Percentiles rank a stretch among this genome's conserved stretches.
These are phyloP conservation scores for Tokudaia tokunoshimensis DNA, from an alignment of 2,797 vertebrate genomes.

Conservation along the genomic window DNA sequence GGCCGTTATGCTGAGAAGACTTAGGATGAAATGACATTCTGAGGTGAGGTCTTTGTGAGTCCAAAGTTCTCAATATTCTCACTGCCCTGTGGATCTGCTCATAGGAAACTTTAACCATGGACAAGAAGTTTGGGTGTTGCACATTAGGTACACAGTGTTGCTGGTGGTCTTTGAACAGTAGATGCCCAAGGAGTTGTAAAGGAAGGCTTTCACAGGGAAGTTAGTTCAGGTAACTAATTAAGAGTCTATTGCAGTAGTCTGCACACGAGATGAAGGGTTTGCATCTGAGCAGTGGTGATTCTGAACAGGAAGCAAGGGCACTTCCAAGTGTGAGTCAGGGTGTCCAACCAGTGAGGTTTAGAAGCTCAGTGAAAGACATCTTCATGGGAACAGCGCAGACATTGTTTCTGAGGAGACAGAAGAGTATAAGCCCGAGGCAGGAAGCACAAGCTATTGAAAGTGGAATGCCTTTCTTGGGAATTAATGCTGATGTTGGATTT, in stretches of 20 bases:
- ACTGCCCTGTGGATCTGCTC: neutral
- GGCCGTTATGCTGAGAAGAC: constrained; percentile 8
- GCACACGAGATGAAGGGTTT: neutral
- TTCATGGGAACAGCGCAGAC: constrained; percentile 60
- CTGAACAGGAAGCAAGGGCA: constrained; percentile 37
- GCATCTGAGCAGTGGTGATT: neutral
- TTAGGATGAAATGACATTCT: neutral
- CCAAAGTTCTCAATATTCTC: neutral
- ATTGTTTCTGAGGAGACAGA: constrained; percentile 59
- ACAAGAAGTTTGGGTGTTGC: neutral
- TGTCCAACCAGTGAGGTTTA: neutral
- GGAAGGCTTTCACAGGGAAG: neutral
- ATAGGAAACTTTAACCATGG: neutral
- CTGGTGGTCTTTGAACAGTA: neutral
- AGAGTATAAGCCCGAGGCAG: constrained; percentile 49
- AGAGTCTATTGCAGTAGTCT: neutral
- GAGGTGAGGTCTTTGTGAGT: neutral
- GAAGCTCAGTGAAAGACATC: neutral
- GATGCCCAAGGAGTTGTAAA: neutral
- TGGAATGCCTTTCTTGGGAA: constrained; percentile 60
- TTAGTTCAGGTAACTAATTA: neutral
- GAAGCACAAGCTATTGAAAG: constrained; percentile 61
- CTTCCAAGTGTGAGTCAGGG: constrained; percentile 38
- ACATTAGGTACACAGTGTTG: neutral
- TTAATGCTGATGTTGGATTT: constrained; percentile 51